Evolutionary conservation across 1,140 invertebrate genomes (phyloP).

Genomic region (Pogonomyrmex barbatus): DNA sequence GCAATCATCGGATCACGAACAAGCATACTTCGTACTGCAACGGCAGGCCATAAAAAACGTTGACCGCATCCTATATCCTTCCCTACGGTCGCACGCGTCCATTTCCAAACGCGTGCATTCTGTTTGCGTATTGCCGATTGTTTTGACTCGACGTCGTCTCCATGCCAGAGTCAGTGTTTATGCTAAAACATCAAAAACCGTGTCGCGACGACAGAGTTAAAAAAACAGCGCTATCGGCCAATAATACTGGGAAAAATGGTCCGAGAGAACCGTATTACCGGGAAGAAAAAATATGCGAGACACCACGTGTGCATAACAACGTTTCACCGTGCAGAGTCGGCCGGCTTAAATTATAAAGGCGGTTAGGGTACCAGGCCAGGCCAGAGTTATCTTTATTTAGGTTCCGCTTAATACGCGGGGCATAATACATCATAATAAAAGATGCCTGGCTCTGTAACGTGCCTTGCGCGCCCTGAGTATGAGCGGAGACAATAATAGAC

Average conservation of each 20-base stretch:
- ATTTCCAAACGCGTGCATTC: background rate
- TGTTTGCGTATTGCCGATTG: constrained; percentile 18
- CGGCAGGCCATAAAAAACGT: background rate
- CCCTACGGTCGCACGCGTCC: background rate
- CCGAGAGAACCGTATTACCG: background rate
- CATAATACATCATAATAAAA: constrained; percentile 72
- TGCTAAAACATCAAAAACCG: constrained; percentile 24
- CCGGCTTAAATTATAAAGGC: constrained; percentile 55
- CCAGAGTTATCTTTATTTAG: constrained; percentile 70
- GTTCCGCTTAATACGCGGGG: constrained; percentile 62
- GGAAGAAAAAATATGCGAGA: constrained; percentile 33
- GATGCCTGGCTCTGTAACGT: constrained; percentile 17
- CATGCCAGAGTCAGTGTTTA: constrained; percentile 23
- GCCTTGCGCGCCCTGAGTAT: constrained; percentile 23
- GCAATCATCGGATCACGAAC: background rate
- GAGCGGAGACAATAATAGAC: constrained; percentile 54
- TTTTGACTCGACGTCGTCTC: constrained; percentile 11
- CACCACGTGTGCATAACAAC: constrained; percentile 28
- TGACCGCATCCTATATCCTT: constrained; percentile 1
- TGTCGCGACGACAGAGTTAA: background rate
- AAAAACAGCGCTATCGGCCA: background rate
- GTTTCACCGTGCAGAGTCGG: constrained; percentile 1
- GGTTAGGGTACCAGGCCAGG: constrained; percentile 10
- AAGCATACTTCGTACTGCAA: background rate
- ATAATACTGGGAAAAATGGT: constrained; percentile 25